phyloP scores from a whole-genome alignment of 2,888 invertebrate species.

The Acanthosepion pharaonis region DNA sequence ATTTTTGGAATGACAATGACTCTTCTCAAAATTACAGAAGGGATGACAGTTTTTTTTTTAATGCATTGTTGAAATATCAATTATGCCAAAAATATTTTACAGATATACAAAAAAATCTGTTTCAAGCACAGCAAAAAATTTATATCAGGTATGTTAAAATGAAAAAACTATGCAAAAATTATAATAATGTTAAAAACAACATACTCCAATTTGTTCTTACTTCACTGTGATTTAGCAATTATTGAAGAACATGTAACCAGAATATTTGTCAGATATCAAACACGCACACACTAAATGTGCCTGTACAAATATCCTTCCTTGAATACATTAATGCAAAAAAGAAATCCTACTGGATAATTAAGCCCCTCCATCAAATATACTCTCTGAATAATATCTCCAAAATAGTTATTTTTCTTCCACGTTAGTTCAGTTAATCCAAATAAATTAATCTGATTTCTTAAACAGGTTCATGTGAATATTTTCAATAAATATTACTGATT shows the following conservation, averaged over 20 bases:
- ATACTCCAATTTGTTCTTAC: neutral
- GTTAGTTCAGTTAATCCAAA: neutral
- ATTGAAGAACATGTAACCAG: neutral
- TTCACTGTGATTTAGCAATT: conserved; percentile 1
- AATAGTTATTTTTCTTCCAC: neutral
- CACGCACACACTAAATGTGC: neutral
- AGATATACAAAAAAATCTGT: neutral
- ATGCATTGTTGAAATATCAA: neutral
- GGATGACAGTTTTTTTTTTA: neutral
- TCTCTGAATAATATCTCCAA: neutral
- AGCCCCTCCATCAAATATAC: neutral
- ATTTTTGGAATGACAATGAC: neutral
- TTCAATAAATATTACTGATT: neutral
- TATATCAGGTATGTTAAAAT: neutral
- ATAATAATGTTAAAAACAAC: neutral
- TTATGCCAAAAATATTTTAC: neutral
- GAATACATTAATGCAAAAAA: neutral
- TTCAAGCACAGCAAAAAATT: neutral
- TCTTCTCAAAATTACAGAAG: neutral
- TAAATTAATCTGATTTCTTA: neutral
- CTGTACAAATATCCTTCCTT: neutral
- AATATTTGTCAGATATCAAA: neutral
- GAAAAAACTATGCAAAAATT: neutral
- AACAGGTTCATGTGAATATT: neutral
- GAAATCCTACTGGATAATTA: neutral